These are phyloP conservation scores for Chelon labrosus DNA, from an alignment of 2,797 vertebrate species.

Conservation along the genomic window DNA sequence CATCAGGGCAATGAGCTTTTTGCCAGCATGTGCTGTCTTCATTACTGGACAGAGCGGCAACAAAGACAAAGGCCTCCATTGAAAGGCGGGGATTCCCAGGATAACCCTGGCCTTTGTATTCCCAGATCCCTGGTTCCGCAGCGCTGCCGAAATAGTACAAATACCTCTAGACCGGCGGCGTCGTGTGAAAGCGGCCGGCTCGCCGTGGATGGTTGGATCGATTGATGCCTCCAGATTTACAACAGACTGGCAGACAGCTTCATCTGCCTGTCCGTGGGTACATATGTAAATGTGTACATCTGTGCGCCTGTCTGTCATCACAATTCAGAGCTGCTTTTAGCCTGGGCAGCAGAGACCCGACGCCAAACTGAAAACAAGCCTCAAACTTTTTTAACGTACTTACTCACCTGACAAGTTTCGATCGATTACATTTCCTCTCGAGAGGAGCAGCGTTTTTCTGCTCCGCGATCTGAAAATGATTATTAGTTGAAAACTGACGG, in stretches of 20 bases:
- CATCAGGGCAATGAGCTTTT: slow-evolving; percentile 55
- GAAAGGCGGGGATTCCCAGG: slow-evolving; percentile 73
- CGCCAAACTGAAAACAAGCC: slow-evolving; percentile 14
- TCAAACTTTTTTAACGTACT: slow-evolving; percentile 11
- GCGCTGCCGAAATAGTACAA: slow-evolving; percentile 63
- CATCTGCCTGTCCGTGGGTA: slow-evolving; percentile 37
- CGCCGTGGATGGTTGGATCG: slow-evolving; percentile 18
- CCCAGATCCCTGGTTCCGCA: slow-evolving; percentile 67
- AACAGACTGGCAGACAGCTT: slow-evolving; percentile 48
- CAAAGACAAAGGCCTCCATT: slow-evolving; percentile 72
- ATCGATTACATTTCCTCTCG: not conserved
- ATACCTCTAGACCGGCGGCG: slow-evolving; percentile 58
- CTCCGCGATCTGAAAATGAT: slow-evolving; percentile 27
- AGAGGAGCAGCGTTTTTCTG: not conserved
- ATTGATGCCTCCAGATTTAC: slow-evolving; percentile 51
- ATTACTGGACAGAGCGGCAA: slow-evolving; percentile 63
- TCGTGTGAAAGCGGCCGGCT: slow-evolving; percentile 51
- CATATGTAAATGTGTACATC: slow-evolving; percentile 50
- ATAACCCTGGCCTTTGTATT: slow-evolving; percentile 74
- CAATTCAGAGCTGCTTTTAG: slow-evolving; percentile 6
- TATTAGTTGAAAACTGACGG: slow-evolving; percentile 31
- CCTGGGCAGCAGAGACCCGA: slow-evolving; percentile 15
- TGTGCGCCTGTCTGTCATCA: slow-evolving; percentile 36
- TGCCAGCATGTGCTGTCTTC: slow-evolving; percentile 66
- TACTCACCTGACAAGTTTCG: not conserved